phyloP scores from a whole-genome alignment of 2,888 invertebrate genomes.

The Amblyjoppa fuscipennis region DNA sequence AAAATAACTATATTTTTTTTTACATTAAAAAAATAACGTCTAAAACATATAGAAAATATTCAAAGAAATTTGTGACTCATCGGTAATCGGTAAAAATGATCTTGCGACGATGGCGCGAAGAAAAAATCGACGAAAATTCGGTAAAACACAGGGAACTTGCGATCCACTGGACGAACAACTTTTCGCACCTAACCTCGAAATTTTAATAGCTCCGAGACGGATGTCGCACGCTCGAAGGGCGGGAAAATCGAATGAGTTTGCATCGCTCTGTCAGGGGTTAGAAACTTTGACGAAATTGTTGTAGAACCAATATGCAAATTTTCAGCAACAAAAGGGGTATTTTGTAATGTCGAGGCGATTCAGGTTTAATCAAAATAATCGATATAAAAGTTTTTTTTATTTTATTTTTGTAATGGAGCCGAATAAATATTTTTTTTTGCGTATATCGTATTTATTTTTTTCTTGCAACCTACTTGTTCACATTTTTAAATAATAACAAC shows the following conservation, averaged over 20 bases:
- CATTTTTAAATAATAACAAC: too few species aligned
- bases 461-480: too few species aligned
- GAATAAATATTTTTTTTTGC: too few species aligned
- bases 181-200: conserved; percentile 57
- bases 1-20: neutral
- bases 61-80: neutral
- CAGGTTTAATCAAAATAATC: neutral
- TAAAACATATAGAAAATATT: neutral
- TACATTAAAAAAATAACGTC: neutral
- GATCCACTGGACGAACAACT: conserved; percentile 31
- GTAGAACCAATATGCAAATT: neutral
- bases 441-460: too few species aligned
- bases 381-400: neutral
- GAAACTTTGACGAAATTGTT: neutral
- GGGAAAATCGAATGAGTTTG: conserved; percentile 47
- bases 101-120: neutral
- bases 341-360: neutral
- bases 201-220: conserved; percentile 30
- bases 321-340: neutral
- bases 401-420: neutral
- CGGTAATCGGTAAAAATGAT: neutral
- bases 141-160: neutral
- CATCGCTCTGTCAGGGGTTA: neutral
- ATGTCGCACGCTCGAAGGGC: conserved; percentile 35
- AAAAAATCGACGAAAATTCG: neutral